A percentile compares a stretch with the other conserved stretches of the same genome.
These are phyloP conservation scores for Naso thynnoides DNA, from an alignment of 2,797 vertebrate species.

Conservation along the genomic window DNA sequence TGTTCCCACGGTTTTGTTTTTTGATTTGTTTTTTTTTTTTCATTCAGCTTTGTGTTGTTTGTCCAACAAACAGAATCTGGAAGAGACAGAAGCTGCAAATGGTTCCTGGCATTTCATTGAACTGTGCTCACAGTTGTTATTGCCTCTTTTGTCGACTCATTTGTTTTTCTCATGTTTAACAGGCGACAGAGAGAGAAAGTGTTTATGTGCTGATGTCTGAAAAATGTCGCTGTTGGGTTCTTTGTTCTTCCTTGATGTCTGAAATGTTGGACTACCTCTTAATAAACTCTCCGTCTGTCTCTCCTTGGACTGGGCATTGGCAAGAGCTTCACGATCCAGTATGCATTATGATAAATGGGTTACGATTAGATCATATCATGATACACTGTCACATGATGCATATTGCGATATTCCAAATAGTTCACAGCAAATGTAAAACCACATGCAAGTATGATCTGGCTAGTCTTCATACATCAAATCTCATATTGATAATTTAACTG, in stretches of 20 bases:
- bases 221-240: not conserved
- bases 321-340: too few species aligned
- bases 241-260: not conserved
- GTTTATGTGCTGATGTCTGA: not conserved
- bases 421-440: too few species aligned
- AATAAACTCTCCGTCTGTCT: not conserved
- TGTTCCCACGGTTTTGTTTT: too few species aligned
- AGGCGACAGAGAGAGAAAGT: not conserved
- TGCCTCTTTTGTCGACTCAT: constrained; percentile 24
- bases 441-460: too few species aligned
- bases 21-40: too few species aligned
- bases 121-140: constrained; percentile 20
- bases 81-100: constrained; percentile 40
- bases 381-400: too few species aligned
- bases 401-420: too few species aligned
- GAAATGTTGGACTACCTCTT: not conserved
- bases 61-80: constrained; percentile 14
- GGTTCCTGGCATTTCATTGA: constrained; percentile 35
- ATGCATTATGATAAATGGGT: too few species aligned
- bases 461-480: too few species aligned
- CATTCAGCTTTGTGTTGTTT: not conserved
- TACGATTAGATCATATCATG: too few species aligned
- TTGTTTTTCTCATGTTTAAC: constrained; percentile 43
- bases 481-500: too few species aligned
- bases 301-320: too few species aligned